A percentile compares a stretch with the other conserved stretches of the same genome.
phyloP scores from a whole-genome alignment of 1,140 invertebrate species.

The Melanaphis sacchari region DNA sequence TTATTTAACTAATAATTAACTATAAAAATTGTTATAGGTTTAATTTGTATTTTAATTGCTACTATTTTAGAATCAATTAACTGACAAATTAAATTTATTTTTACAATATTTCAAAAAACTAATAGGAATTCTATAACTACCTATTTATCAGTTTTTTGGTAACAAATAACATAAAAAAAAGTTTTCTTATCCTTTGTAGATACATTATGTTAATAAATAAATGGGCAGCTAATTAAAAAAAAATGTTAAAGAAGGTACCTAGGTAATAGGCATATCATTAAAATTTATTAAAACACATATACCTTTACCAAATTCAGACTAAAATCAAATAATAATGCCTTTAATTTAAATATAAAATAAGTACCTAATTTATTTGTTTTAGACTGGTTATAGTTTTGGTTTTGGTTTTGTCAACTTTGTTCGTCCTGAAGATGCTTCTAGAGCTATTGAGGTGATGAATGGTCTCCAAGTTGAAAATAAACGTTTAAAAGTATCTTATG shows the following conservation, averaged over 20 bases:
- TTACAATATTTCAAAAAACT: background rate
- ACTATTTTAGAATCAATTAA: background rate
- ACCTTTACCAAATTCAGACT: background rate
- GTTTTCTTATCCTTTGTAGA: background rate
- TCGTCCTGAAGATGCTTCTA: constrained; percentile 81
- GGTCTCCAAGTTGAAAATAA: constrained; percentile 88
- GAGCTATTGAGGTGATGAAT: constrained; percentile 86
- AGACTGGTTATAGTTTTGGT: constrained; percentile 94
- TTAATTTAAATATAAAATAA: background rate
- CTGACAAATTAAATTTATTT: background rate
- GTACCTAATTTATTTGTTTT: constrained; percentile 61
- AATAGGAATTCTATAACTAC: too few relatives aligned
- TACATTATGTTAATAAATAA: background rate
- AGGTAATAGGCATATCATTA: background rate
- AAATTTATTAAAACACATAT: background rate
- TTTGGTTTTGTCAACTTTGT: constrained; percentile 96
- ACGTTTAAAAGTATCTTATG: constrained; percentile 85
- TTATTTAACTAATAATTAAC: background rate
- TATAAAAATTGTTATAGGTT: background rate
- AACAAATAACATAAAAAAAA: background rate
- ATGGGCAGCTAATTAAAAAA: background rate
- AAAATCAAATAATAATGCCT: background rate
- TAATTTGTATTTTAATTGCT: background rate
- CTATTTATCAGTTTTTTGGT: background rate
- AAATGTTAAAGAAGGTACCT: background rate